Percentiles rank a stretch among this genome's conserved stretches.
Conservation (phyloP, 2,888 invertebrate species). For the Sesia bembeciformis region DNA sequence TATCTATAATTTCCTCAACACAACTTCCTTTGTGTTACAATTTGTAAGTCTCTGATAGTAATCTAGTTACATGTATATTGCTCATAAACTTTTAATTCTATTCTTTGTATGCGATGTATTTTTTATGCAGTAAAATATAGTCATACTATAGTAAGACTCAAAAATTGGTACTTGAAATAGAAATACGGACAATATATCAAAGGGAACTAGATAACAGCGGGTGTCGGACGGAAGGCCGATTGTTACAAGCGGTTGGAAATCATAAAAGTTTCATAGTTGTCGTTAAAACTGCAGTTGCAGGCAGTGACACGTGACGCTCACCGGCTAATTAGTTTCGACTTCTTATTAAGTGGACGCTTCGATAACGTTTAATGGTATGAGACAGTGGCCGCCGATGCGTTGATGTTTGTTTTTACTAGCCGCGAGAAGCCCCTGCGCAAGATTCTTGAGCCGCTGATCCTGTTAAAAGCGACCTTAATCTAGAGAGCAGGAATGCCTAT, state of each 20-base stretch:
- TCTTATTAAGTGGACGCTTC: slow-evolving; percentile 25
- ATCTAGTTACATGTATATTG: too few relatives aligned
- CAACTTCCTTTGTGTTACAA: too few relatives aligned
- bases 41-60: too few relatives aligned
- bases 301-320: slow-evolving; percentile 3
- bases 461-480: background rate
- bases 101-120: too few relatives aligned
- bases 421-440: slow-evolving; percentile 6
- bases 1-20: too few relatives aligned
- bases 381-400: slow-evolving; percentile 21
- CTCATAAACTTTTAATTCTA: too few relatives aligned
- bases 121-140: too few relatives aligned
- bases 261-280: slow-evolving; percentile 3
- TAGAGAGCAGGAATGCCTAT: background rate
- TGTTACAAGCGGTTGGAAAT: background rate
- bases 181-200: too few relatives aligned
- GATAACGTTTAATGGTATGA: slow-evolving; percentile 34
- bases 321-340: slow-evolving; percentile 40
- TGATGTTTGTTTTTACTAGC: slow-evolving; percentile 28
- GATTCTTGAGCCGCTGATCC: too few relatives aligned
- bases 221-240: background rate
- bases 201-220: background rate
- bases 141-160: too few relatives aligned
- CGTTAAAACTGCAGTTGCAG: background rate
- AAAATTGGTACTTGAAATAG: too few relatives aligned